Percentiles rank a stretch among this genome's conserved stretches.
Evolutionary conservation across 2,888 invertebrate species (phyloP).

Genomic region (Autographa pulchrina): DNA sequence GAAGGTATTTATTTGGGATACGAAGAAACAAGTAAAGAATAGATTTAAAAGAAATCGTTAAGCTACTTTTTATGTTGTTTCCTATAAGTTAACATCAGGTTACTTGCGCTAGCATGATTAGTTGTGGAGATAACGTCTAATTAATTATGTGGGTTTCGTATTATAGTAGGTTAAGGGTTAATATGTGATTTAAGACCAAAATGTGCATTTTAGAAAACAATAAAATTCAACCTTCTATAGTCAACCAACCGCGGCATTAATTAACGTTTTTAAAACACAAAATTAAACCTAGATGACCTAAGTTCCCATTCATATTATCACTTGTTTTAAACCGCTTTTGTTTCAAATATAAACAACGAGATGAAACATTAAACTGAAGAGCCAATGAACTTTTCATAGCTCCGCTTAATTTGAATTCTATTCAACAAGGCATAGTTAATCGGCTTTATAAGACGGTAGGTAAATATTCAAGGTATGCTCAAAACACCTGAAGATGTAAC

Average conservation of each 20-base stretch:
- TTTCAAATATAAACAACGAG: neutral
- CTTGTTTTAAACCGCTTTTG: neutral
- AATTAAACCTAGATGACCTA: neutral
- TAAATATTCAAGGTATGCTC: conserved; percentile 43
- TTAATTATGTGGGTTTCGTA: too few species aligned
- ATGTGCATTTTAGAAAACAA: neutral
- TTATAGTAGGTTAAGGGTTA: too few species aligned
- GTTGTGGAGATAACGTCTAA: too few species aligned
- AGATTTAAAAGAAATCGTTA: too few species aligned
- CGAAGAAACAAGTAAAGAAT: too few species aligned
- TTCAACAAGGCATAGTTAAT: conserved; percentile 40
- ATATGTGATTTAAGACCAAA: neutral
- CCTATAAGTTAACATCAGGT: too few species aligned
- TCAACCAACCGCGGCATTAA: neutral
- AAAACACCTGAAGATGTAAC: conserved; percentile 55
- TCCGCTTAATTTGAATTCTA: conserved; percentile 47
- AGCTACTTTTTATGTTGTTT: too few species aligned
- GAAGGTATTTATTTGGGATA: too few species aligned
- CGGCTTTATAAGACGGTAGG: conserved; percentile 15
- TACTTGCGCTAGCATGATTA: too few species aligned
- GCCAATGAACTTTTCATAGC: conserved; percentile 49
- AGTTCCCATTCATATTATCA: neutral
- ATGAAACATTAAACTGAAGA: conserved; percentile 30
- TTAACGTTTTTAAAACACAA: neutral
- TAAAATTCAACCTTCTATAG: neutral